phyloP scores from a whole-genome alignment of 2,888 invertebrate genomes.

The Agrochola litura region DNA sequence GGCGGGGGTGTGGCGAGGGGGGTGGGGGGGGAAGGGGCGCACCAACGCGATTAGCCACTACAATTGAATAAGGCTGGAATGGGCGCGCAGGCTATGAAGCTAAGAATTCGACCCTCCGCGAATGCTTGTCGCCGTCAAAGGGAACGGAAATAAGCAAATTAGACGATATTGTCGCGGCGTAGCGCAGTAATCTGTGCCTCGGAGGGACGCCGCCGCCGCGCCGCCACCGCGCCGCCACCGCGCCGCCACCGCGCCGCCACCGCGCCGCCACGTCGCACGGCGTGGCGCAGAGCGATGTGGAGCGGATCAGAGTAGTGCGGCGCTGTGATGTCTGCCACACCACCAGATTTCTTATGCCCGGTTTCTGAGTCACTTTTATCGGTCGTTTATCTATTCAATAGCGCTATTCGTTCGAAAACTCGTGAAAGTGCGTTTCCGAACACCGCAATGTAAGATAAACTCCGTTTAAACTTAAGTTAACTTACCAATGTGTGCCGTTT shows the following conservation, averaged over 20 bases:
- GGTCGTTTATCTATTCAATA: slow-evolving; percentile 5
- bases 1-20: neutral
- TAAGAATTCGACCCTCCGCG: slow-evolving; percentile 44
- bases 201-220: neutral
- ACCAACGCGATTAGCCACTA: slow-evolving; percentile 45
- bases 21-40: too few species aligned
- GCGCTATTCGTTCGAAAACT: too few species aligned
- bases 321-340: neutral
- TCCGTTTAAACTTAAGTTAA: too few species aligned
- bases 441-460: too few species aligned
- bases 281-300: neutral
- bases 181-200: slow-evolving; percentile 13
- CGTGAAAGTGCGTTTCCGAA: too few species aligned
- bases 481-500: neutral
- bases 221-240: too few species aligned
- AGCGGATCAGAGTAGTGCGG: too few species aligned
- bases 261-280: neutral
- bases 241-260: too few species aligned
- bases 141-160: slow-evolving; percentile 61
- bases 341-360: slow-evolving; percentile 24
- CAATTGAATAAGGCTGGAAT: slow-evolving; percentile 57
- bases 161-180: slow-evolving; percentile 45
- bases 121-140: slow-evolving; percentile 46
- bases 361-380: too few species aligned
- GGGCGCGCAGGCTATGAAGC: slow-evolving; percentile 37